Evolutionary conservation across 2,888 invertebrate species (phyloP), one percentile per base, ranked within the genome.

Genomic region (Nomada goodeniana): DNA sequence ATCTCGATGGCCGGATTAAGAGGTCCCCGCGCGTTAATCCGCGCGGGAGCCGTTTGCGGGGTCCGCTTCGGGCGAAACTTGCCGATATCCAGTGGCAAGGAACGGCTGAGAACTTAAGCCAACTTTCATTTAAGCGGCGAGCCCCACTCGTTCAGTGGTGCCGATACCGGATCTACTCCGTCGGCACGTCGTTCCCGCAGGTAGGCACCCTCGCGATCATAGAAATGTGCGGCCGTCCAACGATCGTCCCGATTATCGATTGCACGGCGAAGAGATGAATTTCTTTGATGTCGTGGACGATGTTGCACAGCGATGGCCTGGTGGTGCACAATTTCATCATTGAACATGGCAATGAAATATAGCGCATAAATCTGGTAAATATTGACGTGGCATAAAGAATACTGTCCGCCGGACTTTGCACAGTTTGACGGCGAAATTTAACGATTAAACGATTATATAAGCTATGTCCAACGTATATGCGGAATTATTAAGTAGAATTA

Each of bases 21-120:
- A 82, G 86, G 80, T 82, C 47, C 29, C 42, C 61, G 67, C 73
- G 80, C 76, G 84, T 77, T 86, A 86, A 86, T 82, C 82, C 81
- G 65, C 85, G 83, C 87, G 85, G 80, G 87, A 86, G 82, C 80
- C 78, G 83, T 76, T 87, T 68, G 79, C 80, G 70, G 74, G 73
- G 75, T 76, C 72, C 70, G 75, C 71, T 65, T 78, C 60, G 53
- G n/a, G 61, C 73, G 67, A 70, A 85, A 83, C 80, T 83, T 70
- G 74, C 68, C 79, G 71, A 80, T 86, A 87, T 85, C 78, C 77
- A 80, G 64, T 72, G 63, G 82, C 68, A 65, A 74, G 76, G 80
- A 83, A 85, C 86, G 83, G 80, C 71, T 70, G 82, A 84, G 80
- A 86, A 87, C 83, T 86, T 87, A 74, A 87, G 81, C 85, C 82